phyloP scores from a whole-genome alignment of 2,113 vertebrate genomes.

The Lepisosteus oculatus region DNA sequence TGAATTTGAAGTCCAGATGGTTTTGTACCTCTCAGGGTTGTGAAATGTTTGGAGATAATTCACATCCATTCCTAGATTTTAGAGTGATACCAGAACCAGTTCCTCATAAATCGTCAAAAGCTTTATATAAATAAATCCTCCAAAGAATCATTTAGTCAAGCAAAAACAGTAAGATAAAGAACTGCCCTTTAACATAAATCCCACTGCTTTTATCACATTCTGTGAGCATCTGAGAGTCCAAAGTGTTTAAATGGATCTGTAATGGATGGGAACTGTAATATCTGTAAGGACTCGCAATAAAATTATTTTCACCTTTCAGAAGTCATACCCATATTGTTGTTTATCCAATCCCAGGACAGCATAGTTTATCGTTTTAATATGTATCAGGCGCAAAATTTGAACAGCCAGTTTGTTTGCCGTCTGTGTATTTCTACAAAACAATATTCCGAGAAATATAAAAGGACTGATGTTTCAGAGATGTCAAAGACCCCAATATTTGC shows the following conservation, averaged over 20 bases:
- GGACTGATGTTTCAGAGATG: conserved; percentile 46
- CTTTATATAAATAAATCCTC: conserved; percentile 1
- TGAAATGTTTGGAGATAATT: too few relatives aligned
- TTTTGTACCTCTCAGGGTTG: too few relatives aligned
- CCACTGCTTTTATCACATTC: neutral
- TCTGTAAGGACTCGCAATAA: conserved; percentile 36
- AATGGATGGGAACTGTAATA: conserved; percentile 32
- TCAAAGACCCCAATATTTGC: neutral
- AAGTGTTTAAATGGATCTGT: conserved; percentile 2
- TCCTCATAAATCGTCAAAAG: too few relatives aligned
- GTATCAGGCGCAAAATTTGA: conserved; percentile 62
- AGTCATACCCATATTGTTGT: conserved; percentile 65
- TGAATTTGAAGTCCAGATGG: too few relatives aligned
- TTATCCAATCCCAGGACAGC: conserved; percentile 62
- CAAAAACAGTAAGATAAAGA: conserved; percentile 4
- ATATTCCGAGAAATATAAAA: conserved; percentile 66
- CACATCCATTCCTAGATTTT: too few relatives aligned
- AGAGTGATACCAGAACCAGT: too few relatives aligned
- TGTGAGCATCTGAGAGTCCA: conserved; percentile 1
- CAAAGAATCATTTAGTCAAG: neutral
- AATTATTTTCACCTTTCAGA: conserved; percentile 55
- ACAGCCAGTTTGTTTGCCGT: conserved; percentile 71
- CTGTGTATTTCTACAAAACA: conserved; percentile 65
- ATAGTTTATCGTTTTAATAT: conserved; percentile 81
- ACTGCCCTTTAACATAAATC: neutral